Evolutionary conservation across 35 echinoderm and acorn worm genomes (phyloP).

Genomic region (Anneissia japonica): DNA sequence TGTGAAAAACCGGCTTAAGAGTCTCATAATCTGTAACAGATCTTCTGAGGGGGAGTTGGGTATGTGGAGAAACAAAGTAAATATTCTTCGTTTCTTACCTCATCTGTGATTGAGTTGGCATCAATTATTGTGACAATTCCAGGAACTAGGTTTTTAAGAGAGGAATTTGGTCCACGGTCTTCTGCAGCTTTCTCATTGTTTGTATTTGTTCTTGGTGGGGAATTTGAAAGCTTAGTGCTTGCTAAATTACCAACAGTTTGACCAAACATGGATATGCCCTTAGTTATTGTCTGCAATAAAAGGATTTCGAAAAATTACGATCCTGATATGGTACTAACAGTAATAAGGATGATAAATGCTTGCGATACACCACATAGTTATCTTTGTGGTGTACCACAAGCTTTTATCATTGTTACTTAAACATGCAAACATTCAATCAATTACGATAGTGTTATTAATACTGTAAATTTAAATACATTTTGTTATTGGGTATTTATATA

Average conservation of each 20-base stretch:
- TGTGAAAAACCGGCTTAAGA: too few species aligned
- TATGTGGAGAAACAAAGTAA: neutral
- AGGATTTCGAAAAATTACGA: too few species aligned
- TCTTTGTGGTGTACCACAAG: neutral
- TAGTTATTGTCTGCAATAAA: slow-evolving; percentile 77
- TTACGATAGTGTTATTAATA: too few species aligned
- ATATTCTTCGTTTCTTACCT: slow-evolving; percentile 42
- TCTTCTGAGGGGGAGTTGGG: neutral
- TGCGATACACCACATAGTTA: neutral
- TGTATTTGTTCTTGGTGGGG: slow-evolving; percentile 55
- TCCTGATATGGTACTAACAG: too few species aligned
- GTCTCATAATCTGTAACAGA: too few species aligned
- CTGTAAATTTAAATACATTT: too few species aligned
- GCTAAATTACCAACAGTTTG: slow-evolving; percentile 82
- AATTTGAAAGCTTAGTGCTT: slow-evolving; percentile 55
- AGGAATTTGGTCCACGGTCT: slow-evolving; percentile 21
- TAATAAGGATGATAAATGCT: neutral
- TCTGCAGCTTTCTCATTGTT: slow-evolving; percentile 31
- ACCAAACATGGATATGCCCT: slow-evolving; percentile 88
- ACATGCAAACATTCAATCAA: too few species aligned
- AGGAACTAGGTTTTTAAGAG: slow-evolving; percentile 42
- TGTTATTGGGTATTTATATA: too few species aligned
- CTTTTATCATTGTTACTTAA: too few species aligned
- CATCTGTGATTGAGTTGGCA: slow-evolving; percentile 52
- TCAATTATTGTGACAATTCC: slow-evolving; percentile 92